phyloP scores from a whole-genome alignment of 53 echinoderm and acorn worm genomes.

The Echinometra lucunter region DNA sequence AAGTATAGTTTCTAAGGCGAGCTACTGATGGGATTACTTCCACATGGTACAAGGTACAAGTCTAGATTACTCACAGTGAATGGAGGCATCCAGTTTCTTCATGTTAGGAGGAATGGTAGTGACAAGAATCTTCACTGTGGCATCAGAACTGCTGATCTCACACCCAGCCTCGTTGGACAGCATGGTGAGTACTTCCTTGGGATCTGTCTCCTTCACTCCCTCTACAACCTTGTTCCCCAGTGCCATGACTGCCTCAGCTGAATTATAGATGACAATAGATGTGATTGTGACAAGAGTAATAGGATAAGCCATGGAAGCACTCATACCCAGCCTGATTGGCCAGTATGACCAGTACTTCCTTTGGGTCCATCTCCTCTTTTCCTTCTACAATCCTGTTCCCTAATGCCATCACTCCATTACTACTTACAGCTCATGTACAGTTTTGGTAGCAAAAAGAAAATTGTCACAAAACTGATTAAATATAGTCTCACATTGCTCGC shows the following conservation, averaged over 20 bases:
- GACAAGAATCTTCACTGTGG: slow-evolving; percentile 93
- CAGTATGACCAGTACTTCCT: slow-evolving; percentile 89
- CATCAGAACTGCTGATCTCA: slow-evolving; percentile 93
- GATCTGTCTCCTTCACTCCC: slow-evolving; percentile 89
- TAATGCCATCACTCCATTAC: slow-evolving; percentile 71
- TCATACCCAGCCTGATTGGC: slow-evolving; percentile 90
- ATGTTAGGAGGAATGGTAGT: slow-evolving; percentile 97
- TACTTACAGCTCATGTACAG: background rate
- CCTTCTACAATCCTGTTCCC: slow-evolving; percentile 89
- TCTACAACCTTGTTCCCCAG: slow-evolving; percentile 92
- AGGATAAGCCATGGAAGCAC: background rate
- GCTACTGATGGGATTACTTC: too few relatives aligned
- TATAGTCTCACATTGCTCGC: too few relatives aligned
- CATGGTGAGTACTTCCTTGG: slow-evolving; percentile 94
- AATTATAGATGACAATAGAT: too few relatives aligned
- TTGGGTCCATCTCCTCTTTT: slow-evolving; percentile 86
- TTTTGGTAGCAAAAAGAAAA: too few relatives aligned
- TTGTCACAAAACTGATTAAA: too few relatives aligned
- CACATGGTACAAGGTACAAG: too few relatives aligned
- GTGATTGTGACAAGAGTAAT: too few relatives aligned
- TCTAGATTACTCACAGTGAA: slow-evolving; percentile 85
- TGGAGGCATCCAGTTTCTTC: slow-evolving; percentile 92
- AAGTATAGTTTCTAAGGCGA: too few relatives aligned
- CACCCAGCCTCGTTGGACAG: slow-evolving; percentile 89
- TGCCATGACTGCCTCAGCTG: slow-evolving; percentile 88